Percentiles rank a stretch among this genome's conserved stretches.
Conservation (phyloP, 2,797 vertebrate genomes). For the Poecilia wingei region DNA sequence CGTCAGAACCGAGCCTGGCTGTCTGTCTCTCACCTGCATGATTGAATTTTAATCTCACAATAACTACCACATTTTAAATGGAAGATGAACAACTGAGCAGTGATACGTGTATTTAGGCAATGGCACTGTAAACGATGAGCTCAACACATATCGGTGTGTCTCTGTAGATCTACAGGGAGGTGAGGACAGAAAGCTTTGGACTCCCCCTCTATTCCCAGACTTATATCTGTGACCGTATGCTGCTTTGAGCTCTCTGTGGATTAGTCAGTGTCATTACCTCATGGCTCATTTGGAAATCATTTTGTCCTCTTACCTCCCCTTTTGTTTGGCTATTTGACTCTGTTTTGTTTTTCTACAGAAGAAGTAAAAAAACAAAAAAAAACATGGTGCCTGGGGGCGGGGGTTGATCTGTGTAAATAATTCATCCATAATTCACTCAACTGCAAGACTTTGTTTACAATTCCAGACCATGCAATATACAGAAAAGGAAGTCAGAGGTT, state of each 20-base stretch:
- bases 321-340: slow-evolving; percentile 30
- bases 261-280: slow-evolving; percentile 27
- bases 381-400: slow-evolving; percentile 21
- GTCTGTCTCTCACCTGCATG: background rate
- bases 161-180: slow-evolving; percentile 23
- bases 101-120: slow-evolving; percentile 10
- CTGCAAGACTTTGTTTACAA: slow-evolving; percentile 46
- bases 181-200: slow-evolving; percentile 1
- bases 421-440: slow-evolving; percentile 65
- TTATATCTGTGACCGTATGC: slow-evolving; percentile 8
- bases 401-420: slow-evolving; percentile 59
- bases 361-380: slow-evolving; percentile 43
- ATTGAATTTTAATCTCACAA: slow-evolving; percentile 14
- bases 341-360: slow-evolving; percentile 31
- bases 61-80: slow-evolving; percentile 20
- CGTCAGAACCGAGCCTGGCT: background rate
- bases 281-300: slow-evolving; percentile 2
- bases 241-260: slow-evolving; percentile 27
- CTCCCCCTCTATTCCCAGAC: slow-evolving; percentile 5
- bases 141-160: slow-evolving; percentile 33
- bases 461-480: slow-evolving; percentile 26
- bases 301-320: slow-evolving; percentile 18
- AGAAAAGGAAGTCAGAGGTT: slow-evolving; percentile 38
- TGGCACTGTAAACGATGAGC: slow-evolving; percentile 12
- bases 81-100: slow-evolving; percentile 20